Conservation (phyloP, 1,140 invertebrate genomes). For the Drosophila dunni region DNA sequence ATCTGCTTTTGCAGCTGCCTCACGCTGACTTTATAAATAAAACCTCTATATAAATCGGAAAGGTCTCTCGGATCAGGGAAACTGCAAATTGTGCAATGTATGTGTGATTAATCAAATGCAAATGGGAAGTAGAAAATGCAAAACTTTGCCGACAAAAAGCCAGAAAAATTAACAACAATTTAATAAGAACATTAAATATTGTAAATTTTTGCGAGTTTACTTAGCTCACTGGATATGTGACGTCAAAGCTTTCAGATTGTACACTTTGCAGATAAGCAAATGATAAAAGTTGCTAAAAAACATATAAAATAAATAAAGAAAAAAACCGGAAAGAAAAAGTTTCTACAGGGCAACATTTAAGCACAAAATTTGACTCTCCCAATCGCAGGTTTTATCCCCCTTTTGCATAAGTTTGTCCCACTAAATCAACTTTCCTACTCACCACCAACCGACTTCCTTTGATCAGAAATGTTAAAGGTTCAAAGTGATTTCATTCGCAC, state of each 20-base stretch:
- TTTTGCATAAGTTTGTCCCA: too few relatives aligned
- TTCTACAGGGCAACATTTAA: background rate
- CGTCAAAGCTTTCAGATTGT: background rate
- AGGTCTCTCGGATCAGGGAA: slow-evolving; percentile 10
- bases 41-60: background rate
- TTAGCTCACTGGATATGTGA: background rate
- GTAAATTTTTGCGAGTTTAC: background rate
- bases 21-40: slow-evolving; percentile 24
- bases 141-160: slow-evolving; percentile 3
- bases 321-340: background rate
- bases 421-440: background rate
- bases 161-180: slow-evolving; percentile 14
- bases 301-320: too few relatives aligned
- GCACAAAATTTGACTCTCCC: background rate
- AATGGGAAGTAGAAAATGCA: background rate
- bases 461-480: slow-evolving; percentile 65
- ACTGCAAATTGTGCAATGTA: slow-evolving; percentile 1
- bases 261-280: slow-evolving; percentile 19
- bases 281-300: slow-evolving; percentile 19
- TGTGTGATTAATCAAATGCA: slow-evolving; percentile 32
- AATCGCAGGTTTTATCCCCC: slow-evolving; percentile 2
- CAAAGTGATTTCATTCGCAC: slow-evolving; percentile 65
- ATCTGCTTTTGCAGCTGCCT: slow-evolving; percentile 22
- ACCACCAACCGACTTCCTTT: background rate
- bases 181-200: slow-evolving; percentile 20